These are phyloP conservation scores for Eilema sororculum DNA, from an alignment of 2,888 invertebrate species.

Conservation along the genomic window DNA sequence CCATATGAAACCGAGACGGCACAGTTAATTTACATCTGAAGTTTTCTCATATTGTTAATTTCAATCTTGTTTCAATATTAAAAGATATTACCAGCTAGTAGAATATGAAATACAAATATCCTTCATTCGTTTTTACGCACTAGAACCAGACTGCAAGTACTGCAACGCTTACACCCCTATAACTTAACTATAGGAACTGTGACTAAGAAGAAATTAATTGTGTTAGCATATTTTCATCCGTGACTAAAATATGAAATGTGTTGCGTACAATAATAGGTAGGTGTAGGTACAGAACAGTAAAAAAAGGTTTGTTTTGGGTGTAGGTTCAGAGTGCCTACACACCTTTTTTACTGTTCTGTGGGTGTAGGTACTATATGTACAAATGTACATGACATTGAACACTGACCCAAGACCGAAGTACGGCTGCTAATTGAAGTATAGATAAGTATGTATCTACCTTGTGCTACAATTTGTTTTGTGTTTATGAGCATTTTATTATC, in stretches of 20 bases:
- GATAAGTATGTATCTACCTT: neutral
- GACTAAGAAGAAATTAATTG: too few species aligned
- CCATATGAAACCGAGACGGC: too few species aligned
- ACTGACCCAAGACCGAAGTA: constrained; percentile 1
- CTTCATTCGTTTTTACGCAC: too few species aligned
- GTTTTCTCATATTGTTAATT: neutral
- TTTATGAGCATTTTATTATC: neutral
- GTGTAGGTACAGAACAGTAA: too few species aligned
- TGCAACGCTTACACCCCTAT: too few species aligned
- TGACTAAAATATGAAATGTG: neutral
- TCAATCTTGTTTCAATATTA: constrained; percentile 8
- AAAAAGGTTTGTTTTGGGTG: too few species aligned
- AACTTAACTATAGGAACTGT: neutral
- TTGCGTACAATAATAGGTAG: too few species aligned
- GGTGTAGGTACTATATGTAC: neutral
- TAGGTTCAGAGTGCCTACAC: too few species aligned
- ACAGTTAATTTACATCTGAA: neutral
- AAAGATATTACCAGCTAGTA: neutral
- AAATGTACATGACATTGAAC: neutral
- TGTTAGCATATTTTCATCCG: too few species aligned
- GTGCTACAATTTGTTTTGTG: neutral
- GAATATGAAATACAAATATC: neutral
- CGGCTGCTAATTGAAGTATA: constrained; percentile 1
- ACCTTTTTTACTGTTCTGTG: too few species aligned
- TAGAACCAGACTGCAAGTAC: too few species aligned